phyloP scores from a whole-genome alignment of 2,888 invertebrate species.

The Drymonia ruficornis region DNA sequence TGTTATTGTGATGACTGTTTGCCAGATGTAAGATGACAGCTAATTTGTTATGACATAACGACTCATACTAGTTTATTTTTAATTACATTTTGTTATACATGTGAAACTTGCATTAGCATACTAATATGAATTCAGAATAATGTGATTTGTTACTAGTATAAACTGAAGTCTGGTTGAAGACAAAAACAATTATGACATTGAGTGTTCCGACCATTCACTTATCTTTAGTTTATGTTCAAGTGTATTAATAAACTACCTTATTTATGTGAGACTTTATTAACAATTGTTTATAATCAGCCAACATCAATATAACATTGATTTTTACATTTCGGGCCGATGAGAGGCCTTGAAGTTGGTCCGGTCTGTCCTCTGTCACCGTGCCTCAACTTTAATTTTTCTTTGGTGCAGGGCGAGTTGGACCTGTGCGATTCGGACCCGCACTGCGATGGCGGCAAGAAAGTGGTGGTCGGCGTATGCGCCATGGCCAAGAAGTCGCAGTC shows the following conservation, averaged over 20 bases:
- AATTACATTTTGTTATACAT: neutral
- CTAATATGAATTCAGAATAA: neutral
- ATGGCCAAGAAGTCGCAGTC: constrained; percentile 99
- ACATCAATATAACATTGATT: too few species aligned
- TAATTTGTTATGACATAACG: constrained; percentile 27
- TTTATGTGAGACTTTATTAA: too few species aligned
- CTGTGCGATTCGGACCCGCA: constrained; percentile 88
- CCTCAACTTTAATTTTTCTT: too few species aligned
- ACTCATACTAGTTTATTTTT: neutral
- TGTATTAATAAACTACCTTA: neutral
- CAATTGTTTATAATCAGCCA: too few species aligned
- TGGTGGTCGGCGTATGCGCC: constrained; percentile 99
- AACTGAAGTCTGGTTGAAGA: neutral
- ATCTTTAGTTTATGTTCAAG: constrained; percentile 1
- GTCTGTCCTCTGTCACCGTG: too few species aligned
- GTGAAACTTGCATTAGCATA: neutral
- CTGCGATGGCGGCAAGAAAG: constrained; percentile 92
- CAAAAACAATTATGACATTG: constrained; percentile 5
- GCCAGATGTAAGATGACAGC: constrained; percentile 76
- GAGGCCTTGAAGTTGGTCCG: too few species aligned
- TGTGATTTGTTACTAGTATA: neutral
- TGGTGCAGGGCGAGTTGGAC: constrained; percentile 90
- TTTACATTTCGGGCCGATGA: too few species aligned
- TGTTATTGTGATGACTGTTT: constrained; percentile 92
- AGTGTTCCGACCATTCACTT: neutral